Conservation (phyloP, 1,140 invertebrate species). For the Patella vulgata region DNA sequence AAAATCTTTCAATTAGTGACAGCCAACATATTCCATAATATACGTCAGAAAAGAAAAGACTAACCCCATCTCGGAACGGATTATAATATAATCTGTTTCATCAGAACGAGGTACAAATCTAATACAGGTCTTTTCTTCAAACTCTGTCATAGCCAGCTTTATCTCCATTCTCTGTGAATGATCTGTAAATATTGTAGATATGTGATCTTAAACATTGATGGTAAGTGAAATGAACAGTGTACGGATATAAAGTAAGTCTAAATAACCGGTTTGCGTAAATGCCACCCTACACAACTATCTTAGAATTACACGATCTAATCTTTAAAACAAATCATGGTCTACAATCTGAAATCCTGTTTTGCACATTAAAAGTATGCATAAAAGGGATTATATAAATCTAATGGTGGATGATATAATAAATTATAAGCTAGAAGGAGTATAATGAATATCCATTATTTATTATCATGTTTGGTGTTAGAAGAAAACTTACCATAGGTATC, state of each 20-base stretch:
- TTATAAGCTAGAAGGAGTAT: too few relatives aligned
- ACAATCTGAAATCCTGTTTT: too few relatives aligned
- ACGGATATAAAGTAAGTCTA: background rate
- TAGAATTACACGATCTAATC: too few relatives aligned
- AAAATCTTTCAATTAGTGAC: too few relatives aligned
- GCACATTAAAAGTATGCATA: too few relatives aligned
- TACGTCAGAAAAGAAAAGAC: too few relatives aligned
- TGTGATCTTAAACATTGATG: background rate
- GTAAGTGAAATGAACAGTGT: background rate
- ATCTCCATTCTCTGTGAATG: conserved; percentile 17
- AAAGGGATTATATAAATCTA: too few relatives aligned
- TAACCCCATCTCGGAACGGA: conserved; percentile 93
- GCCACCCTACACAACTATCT: background rate
- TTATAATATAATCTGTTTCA: conserved; percentile 90
- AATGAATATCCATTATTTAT: too few relatives aligned
- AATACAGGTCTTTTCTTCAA: conserved; percentile 80
- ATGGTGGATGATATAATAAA: too few relatives aligned
- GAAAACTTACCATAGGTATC: conserved; percentile 27
- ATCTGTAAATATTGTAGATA: conserved; percentile 13
- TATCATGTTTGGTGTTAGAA: too few relatives aligned
- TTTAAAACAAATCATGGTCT: too few relatives aligned
- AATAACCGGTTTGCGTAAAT: background rate
- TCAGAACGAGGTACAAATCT: conserved; percentile 92
- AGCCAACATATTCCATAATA: too few relatives aligned
- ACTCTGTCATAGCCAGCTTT: conserved; percentile 98